Evolutionary conservation across 2,797 vertebrate genomes (phyloP), one percentile per base, ranked within the genome.

Genomic region (Gallinago solitaria): DNA sequence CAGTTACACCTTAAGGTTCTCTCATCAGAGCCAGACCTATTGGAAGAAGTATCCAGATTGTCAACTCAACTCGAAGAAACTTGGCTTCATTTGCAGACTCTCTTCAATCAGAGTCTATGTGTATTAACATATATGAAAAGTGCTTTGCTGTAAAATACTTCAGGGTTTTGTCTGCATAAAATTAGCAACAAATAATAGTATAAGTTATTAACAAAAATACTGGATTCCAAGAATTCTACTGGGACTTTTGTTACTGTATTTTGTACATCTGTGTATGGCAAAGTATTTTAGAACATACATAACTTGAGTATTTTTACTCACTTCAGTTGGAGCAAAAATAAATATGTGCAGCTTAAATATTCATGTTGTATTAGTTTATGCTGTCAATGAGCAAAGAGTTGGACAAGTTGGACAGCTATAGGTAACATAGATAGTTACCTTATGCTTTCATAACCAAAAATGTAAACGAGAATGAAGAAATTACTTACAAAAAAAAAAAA

Each of bases 101-200:
- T 99, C 5, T 98, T 99, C 78, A 98, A 98, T 97, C 99, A 99
- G 97, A 99, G 98, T 67, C 97, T 99, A 39, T 99, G 99, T 97
- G 95, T 99, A 83, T 96, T 99, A 97, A 98, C 98, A 11, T 99
- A 99, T 35, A 97, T 98, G 57, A 99, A 99, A 98, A 99, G 99
- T 84, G 99, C 99, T 30, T 97, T 99, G 85, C 97, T 99, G 53
- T 99, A 94, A 98, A 81, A 51, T 56, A 20, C 53, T 48, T 30
- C 27, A 48, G 56, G 25, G 10, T 64, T 91, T 93, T 87, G 33
- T 73, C 71, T 76, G 11, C 16, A 2, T 89, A 64, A 79, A 78
- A 53, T 71, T 17, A 54, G 51, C 51, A 54, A 54, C 28, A 54
- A 51, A 50, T 67, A 73, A 37, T 2, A 75, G 19, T 78, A 68